Conservation (phyloP, 1,140 invertebrate species). For the Drosophila nannoptera region DNA sequence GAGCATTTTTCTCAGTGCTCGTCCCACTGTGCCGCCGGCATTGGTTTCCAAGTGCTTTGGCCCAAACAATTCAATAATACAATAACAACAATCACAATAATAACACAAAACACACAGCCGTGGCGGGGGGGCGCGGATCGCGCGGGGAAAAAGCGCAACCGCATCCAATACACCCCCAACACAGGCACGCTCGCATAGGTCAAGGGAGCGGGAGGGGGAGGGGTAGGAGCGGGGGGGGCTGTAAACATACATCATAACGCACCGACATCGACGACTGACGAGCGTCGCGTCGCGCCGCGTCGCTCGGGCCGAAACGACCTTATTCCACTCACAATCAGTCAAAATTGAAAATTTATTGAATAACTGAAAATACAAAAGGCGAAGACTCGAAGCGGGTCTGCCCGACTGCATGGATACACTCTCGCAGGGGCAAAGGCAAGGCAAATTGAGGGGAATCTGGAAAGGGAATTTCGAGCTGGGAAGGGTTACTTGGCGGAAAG, state of each 20-base stretch:
- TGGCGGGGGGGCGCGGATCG: conserved; percentile 22
- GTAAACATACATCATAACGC: conserved; percentile 75
- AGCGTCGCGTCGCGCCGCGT: conserved; percentile 49
- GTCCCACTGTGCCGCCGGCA: conserved; percentile 46
- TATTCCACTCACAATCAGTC: conserved; percentile 79
- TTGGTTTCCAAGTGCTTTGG: conserved; percentile 69
- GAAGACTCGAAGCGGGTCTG: conserved; percentile 1
- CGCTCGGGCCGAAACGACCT: conserved; percentile 56
- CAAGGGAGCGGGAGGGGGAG: conserved; percentile 13
- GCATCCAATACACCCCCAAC: conserved; percentile 31
- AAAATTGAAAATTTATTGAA: conserved; percentile 79
- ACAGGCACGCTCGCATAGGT: conserved; percentile 11
- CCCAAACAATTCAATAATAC: conserved; percentile 78
- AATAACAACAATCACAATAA: conserved; percentile 78
- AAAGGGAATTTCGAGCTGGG: no score
- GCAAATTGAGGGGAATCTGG: not conserved
- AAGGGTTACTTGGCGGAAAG: no score
- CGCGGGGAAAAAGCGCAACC: conserved; percentile 50
- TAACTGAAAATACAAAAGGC: conserved; percentile 42
- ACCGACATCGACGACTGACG: conserved; percentile 59
- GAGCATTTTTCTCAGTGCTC: not conserved
- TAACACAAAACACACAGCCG: conserved; percentile 70
- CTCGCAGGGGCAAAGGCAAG: not conserved
- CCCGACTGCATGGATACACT: not conserved
- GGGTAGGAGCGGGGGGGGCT: not conserved